These are phyloP conservation scores for Aphidius colemani DNA, from an alignment of 2,888 invertebrate genomes.

Conservation along the genomic window DNA sequence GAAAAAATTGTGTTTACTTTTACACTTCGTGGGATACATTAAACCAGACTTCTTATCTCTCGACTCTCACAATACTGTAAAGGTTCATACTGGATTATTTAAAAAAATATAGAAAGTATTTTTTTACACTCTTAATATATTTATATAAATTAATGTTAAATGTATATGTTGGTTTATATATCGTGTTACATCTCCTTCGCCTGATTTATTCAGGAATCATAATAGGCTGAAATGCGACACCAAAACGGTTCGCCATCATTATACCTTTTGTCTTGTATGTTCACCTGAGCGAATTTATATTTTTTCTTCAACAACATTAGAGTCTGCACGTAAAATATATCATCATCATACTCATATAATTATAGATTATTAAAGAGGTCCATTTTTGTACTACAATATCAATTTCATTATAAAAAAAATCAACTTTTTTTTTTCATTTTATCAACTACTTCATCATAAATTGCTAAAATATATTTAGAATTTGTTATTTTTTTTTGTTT, in stretches of 20 bases:
- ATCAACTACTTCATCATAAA: too few species aligned
- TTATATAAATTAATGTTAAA: constrained; percentile 12
- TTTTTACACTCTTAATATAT: constrained; percentile 4
- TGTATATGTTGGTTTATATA: constrained; percentile 34
- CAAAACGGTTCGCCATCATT: constrained; percentile 48
- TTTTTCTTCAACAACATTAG: constrained; percentile 25
- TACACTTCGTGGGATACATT: neutral
- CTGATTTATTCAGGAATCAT: constrained; percentile 54
- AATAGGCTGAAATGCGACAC: constrained; percentile 53
- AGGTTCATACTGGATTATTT: too few species aligned
- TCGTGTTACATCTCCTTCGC: constrained; percentile 52
- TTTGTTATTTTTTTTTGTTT: too few species aligned
- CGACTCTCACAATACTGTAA: too few species aligned
- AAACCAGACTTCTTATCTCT: neutral
- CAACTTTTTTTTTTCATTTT: too few species aligned
- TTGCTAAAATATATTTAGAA: too few species aligned
- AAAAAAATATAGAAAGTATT: neutral
- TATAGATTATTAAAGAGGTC: too few species aligned
- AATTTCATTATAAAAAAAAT: too few species aligned
- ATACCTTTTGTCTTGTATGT: constrained; percentile 50
- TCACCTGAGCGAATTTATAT: constrained; percentile 47
- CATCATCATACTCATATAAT: too few species aligned
- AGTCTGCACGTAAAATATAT: too few species aligned
- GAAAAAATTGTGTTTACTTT: too few species aligned
- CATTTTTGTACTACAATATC: too few species aligned